These are phyloP conservation scores for Drosophila putrida DNA, from an alignment of 2,888 invertebrate genomes.

Conservation along the genomic window DNA sequence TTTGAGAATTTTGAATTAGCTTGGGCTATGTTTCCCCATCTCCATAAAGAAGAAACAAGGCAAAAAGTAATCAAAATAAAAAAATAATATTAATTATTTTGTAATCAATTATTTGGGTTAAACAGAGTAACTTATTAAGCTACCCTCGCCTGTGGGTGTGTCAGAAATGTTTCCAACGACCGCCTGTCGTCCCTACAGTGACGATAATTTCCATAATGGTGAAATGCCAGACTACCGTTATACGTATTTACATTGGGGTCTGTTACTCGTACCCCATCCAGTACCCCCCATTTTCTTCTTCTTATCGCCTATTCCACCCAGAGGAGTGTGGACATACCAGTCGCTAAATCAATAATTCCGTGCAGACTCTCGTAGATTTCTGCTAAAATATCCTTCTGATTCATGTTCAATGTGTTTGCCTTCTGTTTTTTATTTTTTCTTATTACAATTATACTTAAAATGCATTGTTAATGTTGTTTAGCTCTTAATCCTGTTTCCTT, in stretches of 20 bases:
- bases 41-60: not conserved
- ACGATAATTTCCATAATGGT: constrained; percentile 55
- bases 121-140: not conserved
- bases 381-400: constrained; percentile 10
- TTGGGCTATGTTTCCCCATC: not conserved
- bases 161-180: constrained; percentile 18
- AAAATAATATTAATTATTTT: not conserved
- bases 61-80: not conserved
- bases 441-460: constrained; percentile 1
- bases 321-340: constrained; percentile 1
- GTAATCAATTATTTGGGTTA: not conserved
- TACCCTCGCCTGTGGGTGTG: constrained; percentile 34
- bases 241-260: constrained; percentile 36
- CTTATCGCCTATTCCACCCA: not conserved
- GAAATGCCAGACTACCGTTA: constrained; percentile 42
- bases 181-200: constrained; percentile 11
- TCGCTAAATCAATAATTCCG: constrained; percentile 60
- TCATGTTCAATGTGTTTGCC: not conserved
- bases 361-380: constrained; percentile 24
- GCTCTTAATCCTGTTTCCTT: not conserved
- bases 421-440: constrained; percentile 1
- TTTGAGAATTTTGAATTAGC: not conserved
- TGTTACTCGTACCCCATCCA: constrained; percentile 2
- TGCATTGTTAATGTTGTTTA: constrained; percentile 9
- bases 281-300: not conserved